Conservation (phyloP, 2,888 invertebrate genomes). For the Melanotus villosus region DNA sequence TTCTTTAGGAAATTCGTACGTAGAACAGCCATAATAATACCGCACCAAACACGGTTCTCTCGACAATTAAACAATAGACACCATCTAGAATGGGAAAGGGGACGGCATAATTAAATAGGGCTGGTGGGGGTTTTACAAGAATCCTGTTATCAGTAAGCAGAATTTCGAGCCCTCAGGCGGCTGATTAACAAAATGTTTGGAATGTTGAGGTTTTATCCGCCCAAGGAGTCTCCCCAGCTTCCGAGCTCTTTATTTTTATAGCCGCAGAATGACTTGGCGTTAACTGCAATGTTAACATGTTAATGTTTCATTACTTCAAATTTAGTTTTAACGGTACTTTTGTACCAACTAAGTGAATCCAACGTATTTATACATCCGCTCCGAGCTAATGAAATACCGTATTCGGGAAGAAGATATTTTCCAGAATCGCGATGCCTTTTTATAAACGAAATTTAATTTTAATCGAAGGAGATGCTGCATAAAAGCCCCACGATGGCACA, state of each 20-base stretch:
- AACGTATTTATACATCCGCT: neutral
- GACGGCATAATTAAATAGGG: constrained; percentile 51
- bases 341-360: neutral
- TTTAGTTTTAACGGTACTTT: constrained; percentile 22
- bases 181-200: constrained; percentile 43
- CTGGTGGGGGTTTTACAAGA: constrained; percentile 41
- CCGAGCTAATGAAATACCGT: neutral
- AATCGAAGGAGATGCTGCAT: constrained; percentile 5
- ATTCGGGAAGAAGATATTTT: constrained; percentile 4
- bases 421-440: constrained; percentile 6
- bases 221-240: constrained; percentile 28
- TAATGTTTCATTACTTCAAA: constrained; percentile 31
- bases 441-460: constrained; percentile 21
- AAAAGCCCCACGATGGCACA: constrained; percentile 21
- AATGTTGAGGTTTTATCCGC: constrained; percentile 37
- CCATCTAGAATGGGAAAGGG: constrained; percentile 47
- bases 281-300: constrained; percentile 35
- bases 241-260: constrained; percentile 36
- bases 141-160: constrained; percentile 41
- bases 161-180: constrained; percentile 36
- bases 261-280: constrained; percentile 27
- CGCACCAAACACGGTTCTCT: constrained; percentile 45
- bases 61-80: constrained; percentile 49
- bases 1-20: constrained; percentile 33
- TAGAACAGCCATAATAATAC: constrained; percentile 33